A percentile compares a stretch with the other conserved stretches of the same genome.
Conservation (phyloP, 2,888 invertebrate genomes). For the Tenthredo amoena region DNA sequence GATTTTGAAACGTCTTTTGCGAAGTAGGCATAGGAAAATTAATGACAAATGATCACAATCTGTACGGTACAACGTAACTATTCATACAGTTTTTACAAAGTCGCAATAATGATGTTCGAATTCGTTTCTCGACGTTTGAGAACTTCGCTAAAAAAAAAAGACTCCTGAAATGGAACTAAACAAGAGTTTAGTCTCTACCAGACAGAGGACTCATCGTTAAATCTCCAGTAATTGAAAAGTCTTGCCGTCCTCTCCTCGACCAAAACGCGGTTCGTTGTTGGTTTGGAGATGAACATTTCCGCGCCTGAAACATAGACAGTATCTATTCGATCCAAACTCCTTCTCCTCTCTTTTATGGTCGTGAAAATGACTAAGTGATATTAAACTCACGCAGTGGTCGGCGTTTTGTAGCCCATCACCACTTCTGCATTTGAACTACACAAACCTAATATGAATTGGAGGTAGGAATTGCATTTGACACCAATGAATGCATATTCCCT, state of each 20-base stretch:
- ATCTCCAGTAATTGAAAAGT: not conserved
- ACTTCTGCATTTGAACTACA: constrained; percentile 55
- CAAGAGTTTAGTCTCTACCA: not conserved
- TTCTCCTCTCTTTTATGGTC: not conserved
- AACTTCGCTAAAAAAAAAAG: too few relatives aligned
- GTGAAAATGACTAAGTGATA: not conserved
- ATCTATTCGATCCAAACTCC: not conserved
- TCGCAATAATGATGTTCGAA: too few relatives aligned
- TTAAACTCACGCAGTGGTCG: not conserved
- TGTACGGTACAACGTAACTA: too few relatives aligned
- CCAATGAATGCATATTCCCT: not conserved
- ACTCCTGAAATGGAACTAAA: not conserved
- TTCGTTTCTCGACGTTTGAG: too few relatives aligned
- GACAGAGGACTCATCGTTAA: not conserved
- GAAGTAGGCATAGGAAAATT: too few relatives aligned
- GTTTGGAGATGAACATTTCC: constrained; percentile 65
- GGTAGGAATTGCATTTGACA: constrained; percentile 56
- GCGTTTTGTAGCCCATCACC: constrained; percentile 59
- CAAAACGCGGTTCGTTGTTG: constrained; percentile 58
- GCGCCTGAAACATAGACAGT: constrained; percentile 56
- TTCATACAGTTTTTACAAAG: too few relatives aligned
- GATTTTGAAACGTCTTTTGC: too few relatives aligned
- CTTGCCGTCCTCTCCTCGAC: constrained; percentile 47
- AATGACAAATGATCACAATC: too few relatives aligned
- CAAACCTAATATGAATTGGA: constrained; percentile 24